phyloP scores from a whole-genome alignment of 1,140 invertebrate species.

The Aphaenogaster floridana region DNA sequence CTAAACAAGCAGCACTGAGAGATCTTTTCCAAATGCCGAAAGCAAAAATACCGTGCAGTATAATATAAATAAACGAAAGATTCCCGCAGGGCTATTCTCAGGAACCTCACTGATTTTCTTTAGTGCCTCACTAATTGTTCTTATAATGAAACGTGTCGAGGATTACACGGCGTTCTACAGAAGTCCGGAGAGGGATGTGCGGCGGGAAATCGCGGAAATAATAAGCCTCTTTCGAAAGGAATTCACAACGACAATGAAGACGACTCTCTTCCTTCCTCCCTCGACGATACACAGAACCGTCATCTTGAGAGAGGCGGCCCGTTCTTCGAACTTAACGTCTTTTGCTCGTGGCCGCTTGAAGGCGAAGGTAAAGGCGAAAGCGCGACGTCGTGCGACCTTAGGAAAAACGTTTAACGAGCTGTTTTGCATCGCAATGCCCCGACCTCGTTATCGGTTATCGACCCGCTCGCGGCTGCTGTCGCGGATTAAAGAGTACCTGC shows the following conservation, averaged over 20 bases:
- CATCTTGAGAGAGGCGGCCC: conserved; percentile 29
- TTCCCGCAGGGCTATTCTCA: not conserved
- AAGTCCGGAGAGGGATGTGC: not conserved
- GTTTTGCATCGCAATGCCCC: conserved; percentile 84
- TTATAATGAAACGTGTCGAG: conserved; percentile 70
- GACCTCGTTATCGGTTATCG: conserved; percentile 85
- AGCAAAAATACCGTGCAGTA: not conserved
- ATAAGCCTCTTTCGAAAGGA: conserved; percentile 63
- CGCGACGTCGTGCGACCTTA: conserved; percentile 76
- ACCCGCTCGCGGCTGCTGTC: conserved; percentile 71
- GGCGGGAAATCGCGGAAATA: conserved; percentile 71
- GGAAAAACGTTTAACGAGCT: conserved; percentile 82
- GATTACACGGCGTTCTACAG: conserved; percentile 63
- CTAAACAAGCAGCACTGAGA: not conserved
- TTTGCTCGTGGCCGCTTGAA: conserved; percentile 53
- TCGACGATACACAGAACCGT: conserved; percentile 13
- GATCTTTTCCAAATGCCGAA: not conserved
- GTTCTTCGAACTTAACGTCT: conserved; percentile 61
- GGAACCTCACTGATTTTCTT: conserved; percentile 2
- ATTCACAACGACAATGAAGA: conserved; percentile 31
- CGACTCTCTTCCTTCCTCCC: conserved; percentile 4
- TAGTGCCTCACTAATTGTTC: conserved; percentile 60
- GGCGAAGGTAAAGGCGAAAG: conserved; percentile 63
- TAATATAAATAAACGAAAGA: conserved; percentile 32
- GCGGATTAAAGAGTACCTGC: conserved; percentile 76